Conservation (phyloP, 2,888 invertebrate genomes). For the Hanleya hanleyi region DNA sequence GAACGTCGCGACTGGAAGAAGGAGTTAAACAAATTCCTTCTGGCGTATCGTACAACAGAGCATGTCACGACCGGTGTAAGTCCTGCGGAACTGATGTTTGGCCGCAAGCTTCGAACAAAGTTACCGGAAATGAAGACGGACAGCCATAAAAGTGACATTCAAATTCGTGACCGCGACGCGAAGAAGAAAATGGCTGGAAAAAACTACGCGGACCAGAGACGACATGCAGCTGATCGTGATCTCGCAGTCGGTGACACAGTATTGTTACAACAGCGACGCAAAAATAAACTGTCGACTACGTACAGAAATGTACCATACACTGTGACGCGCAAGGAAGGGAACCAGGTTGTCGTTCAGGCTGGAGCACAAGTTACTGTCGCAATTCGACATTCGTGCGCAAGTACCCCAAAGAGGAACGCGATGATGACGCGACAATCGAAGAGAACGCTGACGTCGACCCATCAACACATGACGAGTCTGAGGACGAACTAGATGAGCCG, state of each 20-base stretch:
- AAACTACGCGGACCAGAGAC: conserved; percentile 14
- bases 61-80: conserved; percentile 29
- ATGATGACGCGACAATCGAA: too few species aligned
- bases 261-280: background rate
- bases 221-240: conserved; percentile 6
- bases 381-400: too few species aligned
- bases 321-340: background rate
- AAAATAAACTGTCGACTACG: background rate
- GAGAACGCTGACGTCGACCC: too few species aligned
- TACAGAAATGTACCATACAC: background rate
- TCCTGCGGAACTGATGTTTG: conserved; percentile 27
- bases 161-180: conserved; percentile 11
- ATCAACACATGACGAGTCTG: too few species aligned
- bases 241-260: background rate
- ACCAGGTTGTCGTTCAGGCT: too few species aligned
- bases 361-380: too few species aligned
- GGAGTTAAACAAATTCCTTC: conserved; percentile 22
- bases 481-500: too few species aligned
- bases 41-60: conserved; percentile 25
- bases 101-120: conserved; percentile 28
- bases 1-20: conserved; percentile 19
- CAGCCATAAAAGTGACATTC: too few species aligned
- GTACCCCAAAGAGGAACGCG: too few species aligned
- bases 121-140: conserved; percentile 14
- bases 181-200: conserved; percentile 16